Conservation (phyloP, 2,113 vertebrate genomes). For the Panthera tigris region DNA sequence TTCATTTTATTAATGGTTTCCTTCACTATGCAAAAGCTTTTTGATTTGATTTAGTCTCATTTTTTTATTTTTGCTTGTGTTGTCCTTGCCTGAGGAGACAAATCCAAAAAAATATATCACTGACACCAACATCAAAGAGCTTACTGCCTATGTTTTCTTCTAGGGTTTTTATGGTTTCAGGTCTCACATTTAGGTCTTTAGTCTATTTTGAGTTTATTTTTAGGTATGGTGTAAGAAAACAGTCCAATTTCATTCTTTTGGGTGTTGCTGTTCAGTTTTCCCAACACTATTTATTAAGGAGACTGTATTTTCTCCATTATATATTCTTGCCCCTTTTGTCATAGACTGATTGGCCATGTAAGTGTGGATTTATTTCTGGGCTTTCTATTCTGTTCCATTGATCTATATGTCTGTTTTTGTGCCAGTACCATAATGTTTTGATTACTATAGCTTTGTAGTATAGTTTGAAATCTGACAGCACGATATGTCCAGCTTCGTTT, state of each 20-base stretch:
- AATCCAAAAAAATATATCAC: not conserved
- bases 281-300: not conserved
- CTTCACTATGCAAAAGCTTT: not conserved
- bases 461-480: not conserved
- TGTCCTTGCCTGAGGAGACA: not conserved
- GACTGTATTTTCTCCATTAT: not conserved
- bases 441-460: not conserved
- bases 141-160: not conserved
- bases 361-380: not conserved
- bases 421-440: not conserved
- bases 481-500: not conserved
- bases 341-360: not conserved
- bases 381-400: not conserved
- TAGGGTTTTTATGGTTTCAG: not conserved
- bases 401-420: not conserved
- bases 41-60: not conserved
- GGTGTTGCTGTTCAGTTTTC: not conserved
- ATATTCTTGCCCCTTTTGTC: not conserved
- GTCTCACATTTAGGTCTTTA: not conserved
- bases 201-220: not conserved
- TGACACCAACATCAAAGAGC: not conserved
- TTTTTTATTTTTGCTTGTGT: not conserved
- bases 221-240: not conserved
- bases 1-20: not conserved
- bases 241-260: not conserved